phyloP scores from a whole-genome alignment of 2,797 vertebrate species.

The Parauchenoglanis punctatus region DNA sequence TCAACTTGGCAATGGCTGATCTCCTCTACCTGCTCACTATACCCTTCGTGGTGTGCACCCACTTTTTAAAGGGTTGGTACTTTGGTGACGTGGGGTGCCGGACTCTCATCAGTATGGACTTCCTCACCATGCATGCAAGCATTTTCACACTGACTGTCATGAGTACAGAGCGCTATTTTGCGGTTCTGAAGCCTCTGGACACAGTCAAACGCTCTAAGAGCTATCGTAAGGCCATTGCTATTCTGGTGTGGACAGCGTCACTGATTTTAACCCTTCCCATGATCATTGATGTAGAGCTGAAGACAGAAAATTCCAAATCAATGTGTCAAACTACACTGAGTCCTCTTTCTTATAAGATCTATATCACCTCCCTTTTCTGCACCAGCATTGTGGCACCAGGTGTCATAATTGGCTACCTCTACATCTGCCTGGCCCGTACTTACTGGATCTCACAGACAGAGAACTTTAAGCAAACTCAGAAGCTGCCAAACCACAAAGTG shows the following conservation, averaged over 20 bases:
- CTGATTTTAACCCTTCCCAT: constrained; percentile 87
- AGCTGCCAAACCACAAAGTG: constrained; percentile 89
- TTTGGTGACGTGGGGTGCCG: constrained; percentile 87
- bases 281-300: constrained; percentile 87
- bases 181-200: constrained; percentile 88
- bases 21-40: constrained; percentile 90
- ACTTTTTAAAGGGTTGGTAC: constrained; percentile 89
- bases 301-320: constrained; percentile 75
- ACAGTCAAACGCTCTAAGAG: constrained; percentile 90
- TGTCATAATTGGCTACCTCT: constrained; percentile 88
- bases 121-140: constrained; percentile 93
- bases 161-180: constrained; percentile 91
- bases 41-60: constrained; percentile 89
- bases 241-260: constrained; percentile 84
- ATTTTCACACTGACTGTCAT: constrained; percentile 91
- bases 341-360: constrained; percentile 81
- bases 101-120: constrained; percentile 88
- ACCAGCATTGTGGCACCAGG: constrained; percentile 91
- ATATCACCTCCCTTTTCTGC: constrained; percentile 87
- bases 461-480: constrained; percentile 87
- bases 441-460: constrained; percentile 91
- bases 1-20: constrained; percentile 88
- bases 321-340: constrained; percentile 86
- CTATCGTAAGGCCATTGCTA: constrained; percentile 87
- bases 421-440: constrained; percentile 84